phyloP scores from a whole-genome alignment of 2,888 invertebrate species.

The Seira musarum region DNA sequence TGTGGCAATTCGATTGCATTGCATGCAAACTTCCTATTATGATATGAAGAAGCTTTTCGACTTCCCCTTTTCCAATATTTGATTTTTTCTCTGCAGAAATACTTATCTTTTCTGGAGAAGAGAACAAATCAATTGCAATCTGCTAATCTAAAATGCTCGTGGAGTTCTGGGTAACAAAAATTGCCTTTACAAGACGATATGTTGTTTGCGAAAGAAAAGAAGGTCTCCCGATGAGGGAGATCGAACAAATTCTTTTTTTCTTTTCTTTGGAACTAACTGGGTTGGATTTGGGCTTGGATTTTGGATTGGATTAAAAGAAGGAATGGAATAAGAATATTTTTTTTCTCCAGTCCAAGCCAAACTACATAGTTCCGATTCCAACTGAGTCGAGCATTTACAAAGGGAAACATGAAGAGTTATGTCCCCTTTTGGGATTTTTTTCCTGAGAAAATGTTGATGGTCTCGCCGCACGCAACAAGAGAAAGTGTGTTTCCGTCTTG shows the following conservation, averaged over 20 bases:
- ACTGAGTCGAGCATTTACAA: background rate
- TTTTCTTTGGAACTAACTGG: too few relatives aligned
- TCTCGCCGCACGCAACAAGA: constrained; percentile 41
- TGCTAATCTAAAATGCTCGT: background rate
- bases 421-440: constrained; percentile 37
- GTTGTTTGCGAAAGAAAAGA: too few relatives aligned
- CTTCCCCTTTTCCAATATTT: background rate
- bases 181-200: too few relatives aligned
- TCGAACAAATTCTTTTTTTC: too few relatives aligned
- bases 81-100: background rate
- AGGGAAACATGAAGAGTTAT: constrained; percentile 51
- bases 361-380: background rate
- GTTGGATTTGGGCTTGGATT: too few relatives aligned
- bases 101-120: background rate
- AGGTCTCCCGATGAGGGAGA: too few relatives aligned
- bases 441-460: constrained; percentile 24
- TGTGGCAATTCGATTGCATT: background rate
- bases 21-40: constrained; percentile 11
- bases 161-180: too few relatives aligned
- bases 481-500: constrained; percentile 20
- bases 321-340: too few relatives aligned
- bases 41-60: background rate
- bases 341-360: too few relatives aligned
- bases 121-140: background rate
- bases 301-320: too few relatives aligned